Base-by-base conservation (phyloP, 1,140 invertebrate species). In the Calephelis nemesis region DNA sequence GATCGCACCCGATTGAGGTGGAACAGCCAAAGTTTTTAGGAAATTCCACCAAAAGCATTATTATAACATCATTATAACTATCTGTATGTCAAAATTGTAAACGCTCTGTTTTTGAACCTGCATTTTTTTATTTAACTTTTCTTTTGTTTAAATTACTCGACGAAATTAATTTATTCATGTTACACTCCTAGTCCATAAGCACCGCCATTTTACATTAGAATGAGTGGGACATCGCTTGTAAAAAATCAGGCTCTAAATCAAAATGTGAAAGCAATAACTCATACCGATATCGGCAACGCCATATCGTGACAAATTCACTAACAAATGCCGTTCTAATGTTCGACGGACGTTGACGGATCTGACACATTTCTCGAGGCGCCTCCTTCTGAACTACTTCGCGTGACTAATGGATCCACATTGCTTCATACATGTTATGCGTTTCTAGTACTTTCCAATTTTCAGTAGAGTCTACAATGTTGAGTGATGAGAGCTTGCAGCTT, bases 291-390 rank as follows among this genome's bases (percentile, higher is more conserved):
- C 52, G 52, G 52, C 52, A 11, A 12, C 52, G 52, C 52, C 54
- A 60, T 60, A 60, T 60, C 54, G 54, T 60, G 54, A 60, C 54
- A 60, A 60, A 60, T 60, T 60, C 54, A 60, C 54, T 60, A 60
- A 60, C 54, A 60, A 60, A 60, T 60, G 54, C 54, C 54, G 54
- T 60, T 60, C 54, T 60, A 60, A 60, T 60, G 54, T 60, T 60
- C 54, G 30, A 5, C 7, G 7, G 54, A 60, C 54, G 54, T 60
- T 60, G 54, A 60, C 54, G 30, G 54, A 60, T 60, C 54, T 60
- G 54, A 60, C 54, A 60, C 30, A 60, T 60, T 60, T 40, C 54
- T 40, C 54, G 54, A 45, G 42, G 42, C 54, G 54, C 54, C 54
- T 60, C 52, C 15, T 30, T 11, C 54, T 60, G 30, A 60, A 60